Percentiles rank a stretch among this genome's conserved stretches.
Conservation (phyloP, 2,113 vertebrate genomes). For the Malurus melanocephalus region DNA sequence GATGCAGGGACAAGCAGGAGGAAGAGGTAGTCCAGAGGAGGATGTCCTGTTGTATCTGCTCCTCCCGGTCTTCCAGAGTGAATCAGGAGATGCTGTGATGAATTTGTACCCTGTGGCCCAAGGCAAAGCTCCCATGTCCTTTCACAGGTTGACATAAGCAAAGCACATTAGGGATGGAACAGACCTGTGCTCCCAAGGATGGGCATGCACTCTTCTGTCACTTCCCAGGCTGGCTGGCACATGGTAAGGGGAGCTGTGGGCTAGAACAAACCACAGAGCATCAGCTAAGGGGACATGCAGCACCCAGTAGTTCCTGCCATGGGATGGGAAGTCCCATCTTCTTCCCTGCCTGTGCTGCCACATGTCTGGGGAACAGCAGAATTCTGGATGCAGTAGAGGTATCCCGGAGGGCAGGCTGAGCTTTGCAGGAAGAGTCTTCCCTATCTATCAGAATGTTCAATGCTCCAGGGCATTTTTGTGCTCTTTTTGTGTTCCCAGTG, state of each 20-base stretch:
- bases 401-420: background rate
- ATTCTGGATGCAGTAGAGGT: background rate
- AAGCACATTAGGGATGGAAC: background rate
- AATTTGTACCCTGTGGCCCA: background rate
- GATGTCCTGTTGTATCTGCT: fast-evolving
- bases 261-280: background rate
- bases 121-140: background rate
- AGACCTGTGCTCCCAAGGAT: background rate
- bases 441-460: too few relatives aligned
- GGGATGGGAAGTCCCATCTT: background rate
- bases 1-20: background rate
- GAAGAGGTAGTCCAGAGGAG: background rate
- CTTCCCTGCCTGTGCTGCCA: background rate
- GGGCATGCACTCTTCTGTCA: fast-evolving
- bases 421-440: background rate
- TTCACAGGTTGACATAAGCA: background rate
- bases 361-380: fast-evolving
- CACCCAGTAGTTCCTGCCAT: background rate
- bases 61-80: background rate
- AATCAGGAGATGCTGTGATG: background rate
- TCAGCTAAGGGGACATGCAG: background rate
- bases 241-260: background rate
- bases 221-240: background rate
- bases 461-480: background rate
- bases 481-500: background rate